Conservation (phyloP, 2,113 vertebrate genomes). For the Campylomormyrus tamandua region DNA sequence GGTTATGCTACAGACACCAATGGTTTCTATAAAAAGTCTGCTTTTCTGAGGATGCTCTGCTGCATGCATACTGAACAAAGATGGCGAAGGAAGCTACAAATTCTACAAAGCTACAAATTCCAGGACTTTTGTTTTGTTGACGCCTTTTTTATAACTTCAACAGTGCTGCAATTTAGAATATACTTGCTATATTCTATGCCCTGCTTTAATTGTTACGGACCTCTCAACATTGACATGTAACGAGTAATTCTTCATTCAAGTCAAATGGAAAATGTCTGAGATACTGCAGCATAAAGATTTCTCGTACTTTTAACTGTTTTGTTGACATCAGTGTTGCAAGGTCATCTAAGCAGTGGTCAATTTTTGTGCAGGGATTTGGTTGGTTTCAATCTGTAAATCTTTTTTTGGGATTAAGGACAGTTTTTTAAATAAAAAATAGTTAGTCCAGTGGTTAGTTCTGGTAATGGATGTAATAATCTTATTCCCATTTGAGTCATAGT, state of each 20-base stretch:
- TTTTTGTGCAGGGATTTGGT: not conserved
- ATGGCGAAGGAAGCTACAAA: not conserved
- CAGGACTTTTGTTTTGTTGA: not conserved
- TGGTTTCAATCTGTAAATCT: not conserved
- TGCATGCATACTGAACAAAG: not conserved
- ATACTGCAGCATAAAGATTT: not conserved
- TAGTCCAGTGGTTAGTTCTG: not conserved
- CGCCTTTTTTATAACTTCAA: not conserved
- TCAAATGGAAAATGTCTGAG: not conserved
- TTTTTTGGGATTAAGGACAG: not conserved
- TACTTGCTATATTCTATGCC: not conserved
- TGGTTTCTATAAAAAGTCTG: not conserved
- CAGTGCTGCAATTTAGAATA: not conserved
- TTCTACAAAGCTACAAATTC: not conserved
- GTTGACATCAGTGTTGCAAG: not conserved
- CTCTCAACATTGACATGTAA: not conserved
- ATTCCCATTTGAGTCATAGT: slow-evolving; percentile 24
- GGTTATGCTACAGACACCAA: not conserved
- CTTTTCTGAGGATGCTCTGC: no score
- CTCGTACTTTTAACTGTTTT: not conserved
- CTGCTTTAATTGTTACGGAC: no score
- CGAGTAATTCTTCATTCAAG: not conserved
- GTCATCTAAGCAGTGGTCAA: not conserved
- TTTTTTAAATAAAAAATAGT: not conserved
- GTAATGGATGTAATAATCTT: slow-evolving; percentile 10